Evolutionary conservation across 2,888 invertebrate genomes (phyloP), one percentile per base, ranked within the genome.

Genomic region (Phortica okadai): DNA sequence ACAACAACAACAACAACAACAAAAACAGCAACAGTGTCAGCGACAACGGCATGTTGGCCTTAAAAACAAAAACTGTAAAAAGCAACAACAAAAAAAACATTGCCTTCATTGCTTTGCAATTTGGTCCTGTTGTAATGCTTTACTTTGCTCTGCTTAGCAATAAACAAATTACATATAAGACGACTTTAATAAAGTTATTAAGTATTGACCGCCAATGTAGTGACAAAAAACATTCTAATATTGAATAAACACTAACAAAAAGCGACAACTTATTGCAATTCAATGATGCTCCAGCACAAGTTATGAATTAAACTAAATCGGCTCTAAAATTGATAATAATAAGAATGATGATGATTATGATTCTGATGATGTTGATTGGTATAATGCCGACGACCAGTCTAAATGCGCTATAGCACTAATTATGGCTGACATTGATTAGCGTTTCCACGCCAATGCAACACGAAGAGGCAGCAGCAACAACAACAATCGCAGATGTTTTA

Each of bases 351-450:
- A 42, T 67, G 41, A 67, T 8, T n/a, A 67, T 67, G 42, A 67
- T 8, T n/a, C 45, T 67, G 42, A 8, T 67, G 67, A 16, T 67
- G 67, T 45, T 67, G 16, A 16, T 67, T 7, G 10, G 14, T 11
- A 59, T 11, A 21, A 16, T 59, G 59, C 54, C n/a, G 54, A 10
- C 64, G 41, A 64, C 14, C n/a, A 21, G 7, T 59, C 42, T 44
- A 42, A 67, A 67, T 67, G 44, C 16, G 67, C 58, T 58, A 58
- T 58, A 16, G 41, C 59, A 77, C 77, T 82, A 82, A 82, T 82
- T 82, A 80, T 77, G 78, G 79, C 62, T 82, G 89, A 88, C 89
- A 85, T 80, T 89, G 89, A 89, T 89, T 87, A 83, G 81, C 80
- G 79, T 82, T 83, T 81, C 80, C 83, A 84, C 84, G 82, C 81